Percentiles rank a stretch among this genome's conserved stretches.
Evolutionary conservation across 2,888 invertebrate genomes (phyloP).

Genomic region (Calliscelio sp.): DNA sequence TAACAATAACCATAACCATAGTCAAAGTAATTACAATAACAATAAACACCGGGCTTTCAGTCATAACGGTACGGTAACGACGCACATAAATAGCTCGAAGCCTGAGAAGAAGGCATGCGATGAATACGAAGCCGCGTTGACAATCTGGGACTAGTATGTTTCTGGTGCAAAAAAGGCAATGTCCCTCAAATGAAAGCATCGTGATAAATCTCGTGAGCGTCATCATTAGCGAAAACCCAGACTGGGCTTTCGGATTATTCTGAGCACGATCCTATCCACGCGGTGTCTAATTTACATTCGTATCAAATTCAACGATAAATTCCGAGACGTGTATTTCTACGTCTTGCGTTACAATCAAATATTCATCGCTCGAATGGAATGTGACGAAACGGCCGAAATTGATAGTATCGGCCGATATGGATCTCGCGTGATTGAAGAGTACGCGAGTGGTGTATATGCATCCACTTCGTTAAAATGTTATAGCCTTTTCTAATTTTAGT

Average conservation of each 20-base stretch:
- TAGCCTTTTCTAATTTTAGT: too few relatives aligned
- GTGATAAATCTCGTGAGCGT: conserved; percentile 62
- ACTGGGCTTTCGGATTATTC: conserved; percentile 61
- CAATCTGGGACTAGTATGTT: conserved; percentile 53
- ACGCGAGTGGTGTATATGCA: conserved; percentile 29
- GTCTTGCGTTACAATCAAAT: conserved; percentile 65
- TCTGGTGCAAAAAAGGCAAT: conserved; percentile 58
- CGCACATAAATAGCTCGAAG: conserved; percentile 55
- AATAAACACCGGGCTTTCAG: conserved; percentile 67
- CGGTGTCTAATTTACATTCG: conserved; percentile 67
- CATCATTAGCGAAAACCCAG: conserved; percentile 64
- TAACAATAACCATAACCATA: conserved; percentile 71
- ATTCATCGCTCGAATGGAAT: conserved; percentile 64
- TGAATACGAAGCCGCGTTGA: conserved; percentile 62
- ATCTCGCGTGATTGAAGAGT: conserved; percentile 66
- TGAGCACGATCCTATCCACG: conserved; percentile 66
- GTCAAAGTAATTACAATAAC: conserved; percentile 69
- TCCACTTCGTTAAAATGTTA: too few relatives aligned
- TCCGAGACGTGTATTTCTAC: conserved; percentile 48
- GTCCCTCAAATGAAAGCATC: conserved; percentile 62
- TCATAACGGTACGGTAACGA: conserved; percentile 67
- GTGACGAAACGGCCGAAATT: conserved; percentile 48
- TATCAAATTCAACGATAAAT: conserved; percentile 72
- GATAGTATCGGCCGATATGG: conserved; percentile 57
- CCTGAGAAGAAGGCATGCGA: conserved; percentile 28